Conservation (phyloP, 2,113 vertebrate species). For the Protobothrops flavoviridis region DNA sequence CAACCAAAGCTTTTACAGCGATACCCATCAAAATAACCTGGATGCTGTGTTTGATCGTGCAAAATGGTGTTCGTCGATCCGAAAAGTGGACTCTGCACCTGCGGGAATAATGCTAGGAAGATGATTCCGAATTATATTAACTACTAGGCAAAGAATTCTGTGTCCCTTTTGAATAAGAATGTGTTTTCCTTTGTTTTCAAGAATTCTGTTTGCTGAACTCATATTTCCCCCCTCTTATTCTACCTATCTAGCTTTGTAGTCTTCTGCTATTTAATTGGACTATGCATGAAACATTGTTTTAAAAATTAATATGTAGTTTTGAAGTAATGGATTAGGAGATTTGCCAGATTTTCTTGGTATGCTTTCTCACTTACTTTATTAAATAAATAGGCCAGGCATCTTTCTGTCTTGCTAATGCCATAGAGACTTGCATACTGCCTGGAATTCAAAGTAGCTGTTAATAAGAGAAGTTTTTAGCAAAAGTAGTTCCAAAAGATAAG, state of each 20-base stretch:
- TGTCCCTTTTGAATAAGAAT: background rate
- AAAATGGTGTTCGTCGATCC: background rate
- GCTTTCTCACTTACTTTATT: background rate
- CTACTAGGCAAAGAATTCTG: background rate
- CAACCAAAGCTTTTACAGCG: background rate
- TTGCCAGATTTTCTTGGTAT: background rate
- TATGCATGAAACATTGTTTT: background rate
- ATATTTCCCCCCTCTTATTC: background rate
- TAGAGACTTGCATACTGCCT: background rate
- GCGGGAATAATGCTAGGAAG: background rate
- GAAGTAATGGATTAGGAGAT: background rate
- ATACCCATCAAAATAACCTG: background rate
- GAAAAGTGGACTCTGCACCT: background rate
- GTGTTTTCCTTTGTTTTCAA: background rate
- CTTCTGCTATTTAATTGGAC: background rate
- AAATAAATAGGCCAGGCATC: background rate
- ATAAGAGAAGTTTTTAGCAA: background rate
- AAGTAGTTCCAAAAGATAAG: background rate
- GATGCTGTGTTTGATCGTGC: background rate
- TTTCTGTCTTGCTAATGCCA: background rate
- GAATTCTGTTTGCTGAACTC: background rate
- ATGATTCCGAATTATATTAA: background rate
- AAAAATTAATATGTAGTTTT: background rate
- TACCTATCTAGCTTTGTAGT: background rate
- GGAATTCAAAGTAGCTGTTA: background rate